Evolutionary conservation across 2,888 invertebrate genomes (phyloP), one percentile per base, ranked within the genome.

Genomic region (Mythimna ferrago): DNA sequence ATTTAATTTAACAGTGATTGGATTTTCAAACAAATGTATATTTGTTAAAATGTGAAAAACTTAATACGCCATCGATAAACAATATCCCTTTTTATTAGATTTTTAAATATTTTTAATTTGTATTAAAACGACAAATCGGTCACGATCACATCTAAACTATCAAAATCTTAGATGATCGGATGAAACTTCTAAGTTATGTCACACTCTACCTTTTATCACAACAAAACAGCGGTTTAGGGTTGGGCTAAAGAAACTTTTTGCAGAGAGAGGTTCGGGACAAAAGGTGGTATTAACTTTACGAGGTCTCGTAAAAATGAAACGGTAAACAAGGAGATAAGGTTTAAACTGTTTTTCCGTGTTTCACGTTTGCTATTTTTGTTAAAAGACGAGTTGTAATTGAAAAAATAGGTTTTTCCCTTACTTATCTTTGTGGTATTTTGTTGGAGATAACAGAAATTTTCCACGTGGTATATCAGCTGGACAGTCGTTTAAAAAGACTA

Each of bases 211-310:
- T 74, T 74, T 70, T 75, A 72, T 66, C 77, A 70, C 72, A 86
- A 77, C 85, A 80, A 82, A 85, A 85, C 53, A 65, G 67, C 71
- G 71, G 79, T 81, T 80, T 76, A 76, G 78, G 80, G 71, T 71
- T 78, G 51, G 32, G 83, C 84, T 84, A 84, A 81, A 84, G 83
- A 83, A 87, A 86, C 83, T 86, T 87, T 87, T 86, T 82, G 82
- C 85, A 74, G 75, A 74, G 81, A 78, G 82, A 84, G 89, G 89
- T 89, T 85, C 86, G 86, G 89, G 87, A 92, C 92, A 92, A 92
- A 92, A 91, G 91, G 90, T 86, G 87, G 91, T 90, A 92, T 93
- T 92, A 92, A 91, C 88, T 93, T 93, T 93, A 93, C 89, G 89
- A 86, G 86, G 76, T 73, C 87, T 89, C 92, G 90, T 93, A 93